Percentiles rank a stretch among this genome's conserved stretches.
Conservation (phyloP, 2,797 vertebrate species). For the Pseudochirops corinnae region DNA sequence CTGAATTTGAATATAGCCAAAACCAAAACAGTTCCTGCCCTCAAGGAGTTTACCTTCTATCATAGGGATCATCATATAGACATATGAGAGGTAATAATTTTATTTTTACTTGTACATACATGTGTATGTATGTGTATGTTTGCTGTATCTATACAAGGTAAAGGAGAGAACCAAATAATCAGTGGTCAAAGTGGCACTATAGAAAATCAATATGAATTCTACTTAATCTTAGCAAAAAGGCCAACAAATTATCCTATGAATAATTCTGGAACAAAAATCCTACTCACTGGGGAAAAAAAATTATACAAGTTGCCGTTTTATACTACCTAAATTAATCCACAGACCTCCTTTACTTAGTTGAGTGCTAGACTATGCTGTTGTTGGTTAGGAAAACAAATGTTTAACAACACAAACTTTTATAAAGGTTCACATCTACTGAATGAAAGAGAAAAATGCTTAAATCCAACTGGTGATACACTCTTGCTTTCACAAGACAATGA, state of each 20-base stretch:
- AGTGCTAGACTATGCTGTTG: background rate
- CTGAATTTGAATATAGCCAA: background rate
- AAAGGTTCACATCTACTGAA: background rate
- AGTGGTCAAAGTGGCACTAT: background rate
- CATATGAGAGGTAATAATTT: background rate
- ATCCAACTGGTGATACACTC: background rate
- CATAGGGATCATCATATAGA: background rate
- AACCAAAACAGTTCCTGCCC: background rate
- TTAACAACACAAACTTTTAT: conserved; percentile 32
- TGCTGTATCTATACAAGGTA: background rate
- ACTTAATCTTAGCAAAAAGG: background rate
- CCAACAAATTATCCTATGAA: background rate
- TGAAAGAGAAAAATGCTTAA: conserved; percentile 2
- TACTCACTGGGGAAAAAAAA: conserved; percentile 10
- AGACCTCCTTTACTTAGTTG: conserved; percentile 4
- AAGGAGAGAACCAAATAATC: background rate
- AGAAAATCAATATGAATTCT: background rate
- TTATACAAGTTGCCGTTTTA: conserved; percentile 11
- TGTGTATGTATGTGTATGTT: background rate
- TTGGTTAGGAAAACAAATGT: conserved; percentile 6
- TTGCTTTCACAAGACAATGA: background rate
- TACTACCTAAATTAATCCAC: background rate
- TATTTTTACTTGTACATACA: background rate
- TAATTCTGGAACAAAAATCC: background rate
- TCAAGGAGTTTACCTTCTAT: background rate